phyloP scores from a whole-genome alignment of 2,113 vertebrate genomes.

The Mus musculus region DNA sequence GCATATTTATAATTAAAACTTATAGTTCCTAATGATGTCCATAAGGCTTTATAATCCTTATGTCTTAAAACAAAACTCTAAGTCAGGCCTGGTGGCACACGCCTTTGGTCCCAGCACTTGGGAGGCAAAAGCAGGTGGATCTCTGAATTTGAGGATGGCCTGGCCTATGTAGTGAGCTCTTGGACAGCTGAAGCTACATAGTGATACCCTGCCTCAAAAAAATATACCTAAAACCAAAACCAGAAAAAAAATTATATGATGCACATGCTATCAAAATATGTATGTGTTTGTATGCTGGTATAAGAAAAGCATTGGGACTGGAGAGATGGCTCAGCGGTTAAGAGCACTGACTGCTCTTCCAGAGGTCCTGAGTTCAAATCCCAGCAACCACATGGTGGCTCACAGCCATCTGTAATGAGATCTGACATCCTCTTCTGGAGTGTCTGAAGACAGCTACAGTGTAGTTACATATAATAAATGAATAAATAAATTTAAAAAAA shows the following conservation, averaged over 20 bases:
- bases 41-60: not conserved
- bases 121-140: not conserved
- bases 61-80: slow-evolving; percentile 33
- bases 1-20: slow-evolving; percentile 22
- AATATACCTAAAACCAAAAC: not conserved
- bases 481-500: no score
- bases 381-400: no score
- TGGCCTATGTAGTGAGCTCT: not conserved
- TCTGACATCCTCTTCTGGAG: no score
- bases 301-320: not conserved
- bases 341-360: no score
- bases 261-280: not conserved
- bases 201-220: no score
- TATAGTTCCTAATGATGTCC: not conserved
- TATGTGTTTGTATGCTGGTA: not conserved
- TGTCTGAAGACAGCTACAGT: no score
- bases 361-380: no score
- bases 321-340: no score
- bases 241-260: not conserved
- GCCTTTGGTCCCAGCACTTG: not conserved
- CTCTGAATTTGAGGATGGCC: not conserved
- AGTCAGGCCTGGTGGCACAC: not conserved
- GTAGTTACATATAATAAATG: no score
- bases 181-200: not conserved
- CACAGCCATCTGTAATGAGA: no score